phyloP scores from a whole-genome alignment of 2,797 vertebrate species.

The Galaxias olidus region DNA sequence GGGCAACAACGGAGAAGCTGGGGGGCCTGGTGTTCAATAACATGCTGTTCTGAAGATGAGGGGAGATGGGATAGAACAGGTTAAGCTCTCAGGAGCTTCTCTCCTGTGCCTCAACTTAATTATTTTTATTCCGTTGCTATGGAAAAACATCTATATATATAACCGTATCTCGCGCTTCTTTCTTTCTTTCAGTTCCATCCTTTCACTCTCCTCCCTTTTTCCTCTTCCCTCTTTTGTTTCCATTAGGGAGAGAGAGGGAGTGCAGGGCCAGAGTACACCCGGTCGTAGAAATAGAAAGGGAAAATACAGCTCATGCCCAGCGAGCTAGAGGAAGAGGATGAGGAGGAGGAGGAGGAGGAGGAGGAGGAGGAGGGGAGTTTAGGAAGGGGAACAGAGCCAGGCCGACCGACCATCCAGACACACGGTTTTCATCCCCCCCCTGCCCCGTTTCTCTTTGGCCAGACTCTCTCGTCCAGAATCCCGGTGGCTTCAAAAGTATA shows the following conservation, averaged over 20 bases:
- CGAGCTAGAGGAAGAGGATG: constrained; percentile 6
- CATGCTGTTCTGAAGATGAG: constrained; percentile 17
- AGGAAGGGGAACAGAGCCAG: constrained; percentile 10
- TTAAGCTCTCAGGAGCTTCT: constrained; percentile 48
- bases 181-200: constrained; percentile 32
- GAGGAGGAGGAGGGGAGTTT: constrained; percentile 28
- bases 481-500: constrained; percentile 64
- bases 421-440: constrained; percentile 38
- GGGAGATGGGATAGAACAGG: constrained; percentile 29
- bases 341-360: no score
- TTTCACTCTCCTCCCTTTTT: constrained; percentile 22
- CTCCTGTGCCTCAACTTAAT: constrained; percentile 45
- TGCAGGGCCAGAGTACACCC: neutral
- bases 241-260: neutral
- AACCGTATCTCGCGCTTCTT: constrained; percentile 18
- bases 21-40: constrained; percentile 24
- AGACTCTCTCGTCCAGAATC: constrained; percentile 56
- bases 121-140: constrained; percentile 56
- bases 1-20: constrained; percentile 20
- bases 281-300: constrained; percentile 7
- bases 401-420: constrained; percentile 38
- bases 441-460: constrained; percentile 45
- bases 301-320: constrained; percentile 40
- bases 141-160: constrained; percentile 59
- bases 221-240: constrained; percentile 35